Conservation (phyloP, 2,113 vertebrate species). For the Amia ocellicauda region DNA sequence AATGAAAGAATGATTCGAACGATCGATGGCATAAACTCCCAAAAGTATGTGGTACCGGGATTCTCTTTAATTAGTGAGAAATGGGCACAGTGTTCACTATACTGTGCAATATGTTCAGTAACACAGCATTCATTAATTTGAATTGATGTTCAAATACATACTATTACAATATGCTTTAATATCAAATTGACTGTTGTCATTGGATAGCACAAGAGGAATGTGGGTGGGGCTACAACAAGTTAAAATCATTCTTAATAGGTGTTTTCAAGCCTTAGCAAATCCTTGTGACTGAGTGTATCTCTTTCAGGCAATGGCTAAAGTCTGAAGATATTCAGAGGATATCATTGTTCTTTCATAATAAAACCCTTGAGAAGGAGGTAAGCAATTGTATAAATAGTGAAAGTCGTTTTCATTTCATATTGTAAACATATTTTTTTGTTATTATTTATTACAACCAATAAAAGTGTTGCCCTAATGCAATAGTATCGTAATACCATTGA, state of each 20-base stretch:
- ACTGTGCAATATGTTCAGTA: too few species aligned
- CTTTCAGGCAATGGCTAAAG: slow-evolving; percentile 91
- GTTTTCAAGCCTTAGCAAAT: not conserved
- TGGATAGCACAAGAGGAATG: not conserved
- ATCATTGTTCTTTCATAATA: slow-evolving; percentile 95
- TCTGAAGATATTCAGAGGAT: slow-evolving; percentile 98
- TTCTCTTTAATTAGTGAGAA: not conserved
- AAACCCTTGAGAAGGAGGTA: slow-evolving; percentile 93
- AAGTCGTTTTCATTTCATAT: slow-evolving; percentile 29
- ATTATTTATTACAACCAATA: not conserved
- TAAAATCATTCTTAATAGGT: not conserved
- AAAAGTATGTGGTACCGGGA: slow-evolving; percentile 75
- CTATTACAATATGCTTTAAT: not conserved
- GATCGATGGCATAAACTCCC: slow-evolving; percentile 94
- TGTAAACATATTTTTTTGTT: not conserved
- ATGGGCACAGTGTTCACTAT: too few species aligned
- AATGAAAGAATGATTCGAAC: slow-evolving; percentile 96
- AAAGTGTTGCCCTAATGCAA: too few species aligned
- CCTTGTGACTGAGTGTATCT: slow-evolving; percentile 3
- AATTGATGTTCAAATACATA: too few species aligned
- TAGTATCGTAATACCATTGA: too few species aligned
- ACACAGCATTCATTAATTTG: too few species aligned
- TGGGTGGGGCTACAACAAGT: not conserved
- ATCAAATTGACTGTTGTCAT: not conserved
- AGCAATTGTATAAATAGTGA: slow-evolving; percentile 25